A percentile compares a stretch with the other conserved stretches of the same genome.
phyloP scores from a whole-genome alignment of 1,140 invertebrate genomes.

The Lucilia cuprina region DNA sequence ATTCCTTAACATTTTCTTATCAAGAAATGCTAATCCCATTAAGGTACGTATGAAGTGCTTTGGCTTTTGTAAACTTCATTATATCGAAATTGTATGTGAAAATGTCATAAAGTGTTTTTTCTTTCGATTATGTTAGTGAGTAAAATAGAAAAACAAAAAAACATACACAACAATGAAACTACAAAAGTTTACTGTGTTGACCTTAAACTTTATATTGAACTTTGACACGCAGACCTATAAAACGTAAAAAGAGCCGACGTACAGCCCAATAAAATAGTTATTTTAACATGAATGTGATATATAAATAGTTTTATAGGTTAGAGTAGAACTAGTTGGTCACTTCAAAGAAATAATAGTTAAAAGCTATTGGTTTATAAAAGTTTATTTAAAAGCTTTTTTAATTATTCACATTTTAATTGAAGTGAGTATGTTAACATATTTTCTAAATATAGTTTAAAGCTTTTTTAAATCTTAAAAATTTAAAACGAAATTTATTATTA shows the following conservation, averaged over 20 bases:
- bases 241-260: not conserved
- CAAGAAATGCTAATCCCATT: not conserved
- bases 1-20: not conserved
- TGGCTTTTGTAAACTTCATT: not conserved
- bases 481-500: too few species aligned
- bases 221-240: conserved; percentile 16
- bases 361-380: too few species aligned
- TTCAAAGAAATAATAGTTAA: not conserved
- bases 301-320: not conserved
- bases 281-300: not conserved
- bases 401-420: too few species aligned
- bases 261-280: not conserved
- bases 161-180: not conserved
- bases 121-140: not conserved
- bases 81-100: not conserved
- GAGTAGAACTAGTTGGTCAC: not conserved
- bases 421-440: too few species aligned
- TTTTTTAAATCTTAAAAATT: too few species aligned
- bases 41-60: not conserved
- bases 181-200: not conserved
- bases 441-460: too few species aligned
- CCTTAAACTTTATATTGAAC: conserved; percentile 26
- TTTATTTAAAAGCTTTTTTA: too few species aligned
- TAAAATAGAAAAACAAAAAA: not conserved
- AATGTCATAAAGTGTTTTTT: not conserved